phyloP scores from a whole-genome alignment of 2,113 vertebrate species.

The Proteles cristata region DNA sequence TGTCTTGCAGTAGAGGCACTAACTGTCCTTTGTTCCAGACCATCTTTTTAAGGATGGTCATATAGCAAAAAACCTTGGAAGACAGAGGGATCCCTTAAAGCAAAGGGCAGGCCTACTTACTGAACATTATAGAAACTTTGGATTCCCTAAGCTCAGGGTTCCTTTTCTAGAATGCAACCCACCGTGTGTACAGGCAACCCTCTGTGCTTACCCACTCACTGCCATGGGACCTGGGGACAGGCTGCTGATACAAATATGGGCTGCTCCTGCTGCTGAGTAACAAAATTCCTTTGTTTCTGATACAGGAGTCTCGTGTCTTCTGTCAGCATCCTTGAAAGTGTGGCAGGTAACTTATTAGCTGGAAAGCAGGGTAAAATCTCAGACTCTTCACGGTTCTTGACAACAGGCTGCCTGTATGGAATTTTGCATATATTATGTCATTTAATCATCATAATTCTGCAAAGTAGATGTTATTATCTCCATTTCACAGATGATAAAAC shows the following conservation, averaged over 20 bases:
- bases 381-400: not conserved
- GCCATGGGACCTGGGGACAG: not conserved
- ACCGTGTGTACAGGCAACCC: not conserved
- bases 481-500: not conserved
- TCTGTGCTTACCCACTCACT: not conserved
- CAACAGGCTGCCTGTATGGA: not conserved
- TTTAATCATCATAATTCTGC: not conserved
- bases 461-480: not conserved
- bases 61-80: not conserved
- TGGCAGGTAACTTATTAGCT: not conserved
- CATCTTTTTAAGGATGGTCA: not conserved
- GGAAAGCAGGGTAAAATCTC: not conserved
- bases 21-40: not conserved
- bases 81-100: not conserved
- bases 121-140: not conserved
- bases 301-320: not conserved
- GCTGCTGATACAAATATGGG: not conserved
- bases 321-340: not conserved
- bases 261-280: not conserved
- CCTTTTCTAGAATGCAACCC: not conserved
- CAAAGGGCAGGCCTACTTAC: not conserved
- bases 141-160: not conserved
- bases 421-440: not conserved
- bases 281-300: not conserved
- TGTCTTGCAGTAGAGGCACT: not conserved